Evolutionary conservation across 2,113 vertebrate genomes (phyloP).

Genomic region (Seriola rivoliana): DNA sequence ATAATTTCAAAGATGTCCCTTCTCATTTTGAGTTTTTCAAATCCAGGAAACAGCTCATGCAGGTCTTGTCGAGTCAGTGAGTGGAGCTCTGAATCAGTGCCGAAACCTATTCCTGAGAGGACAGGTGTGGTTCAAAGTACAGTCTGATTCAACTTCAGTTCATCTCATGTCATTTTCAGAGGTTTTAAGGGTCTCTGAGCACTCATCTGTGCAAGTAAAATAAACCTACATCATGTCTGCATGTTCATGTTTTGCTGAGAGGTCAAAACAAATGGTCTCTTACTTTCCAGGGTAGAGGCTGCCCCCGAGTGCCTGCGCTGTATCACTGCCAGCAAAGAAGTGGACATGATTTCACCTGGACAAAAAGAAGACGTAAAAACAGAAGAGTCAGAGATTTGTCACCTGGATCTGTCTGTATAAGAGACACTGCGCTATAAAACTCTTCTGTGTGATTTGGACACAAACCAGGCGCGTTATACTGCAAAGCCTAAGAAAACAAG

Average conservation of each 20-base stretch:
- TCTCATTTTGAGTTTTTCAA: accelerated
- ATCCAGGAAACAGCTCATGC: slow-evolving; percentile 8
- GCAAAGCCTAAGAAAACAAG: too few relatives aligned
- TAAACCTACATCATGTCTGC: background rate
- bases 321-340: background rate
- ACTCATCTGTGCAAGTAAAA: too few relatives aligned
- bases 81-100: background rate
- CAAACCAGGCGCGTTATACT: too few relatives aligned
- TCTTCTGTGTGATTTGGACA: too few relatives aligned
- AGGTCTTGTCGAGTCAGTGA: slow-evolving; percentile 35
- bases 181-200: too few relatives aligned
- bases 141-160: background rate
- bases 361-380: background rate
- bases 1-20: slow-evolving; percentile 11
- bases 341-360: slow-evolving; percentile 50
- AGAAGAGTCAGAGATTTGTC: too few relatives aligned
- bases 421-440: too few relatives aligned
- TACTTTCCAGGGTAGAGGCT: too few relatives aligned
- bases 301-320: accelerated
- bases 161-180: background rate
- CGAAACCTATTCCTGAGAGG: accelerated
- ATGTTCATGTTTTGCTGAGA: too few relatives aligned
- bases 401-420: too few relatives aligned
- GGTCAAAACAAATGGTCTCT: too few relatives aligned
- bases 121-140: accelerated